phyloP scores from a whole-genome alignment of 2,113 vertebrate genomes.

The Monopterus albus region DNA sequence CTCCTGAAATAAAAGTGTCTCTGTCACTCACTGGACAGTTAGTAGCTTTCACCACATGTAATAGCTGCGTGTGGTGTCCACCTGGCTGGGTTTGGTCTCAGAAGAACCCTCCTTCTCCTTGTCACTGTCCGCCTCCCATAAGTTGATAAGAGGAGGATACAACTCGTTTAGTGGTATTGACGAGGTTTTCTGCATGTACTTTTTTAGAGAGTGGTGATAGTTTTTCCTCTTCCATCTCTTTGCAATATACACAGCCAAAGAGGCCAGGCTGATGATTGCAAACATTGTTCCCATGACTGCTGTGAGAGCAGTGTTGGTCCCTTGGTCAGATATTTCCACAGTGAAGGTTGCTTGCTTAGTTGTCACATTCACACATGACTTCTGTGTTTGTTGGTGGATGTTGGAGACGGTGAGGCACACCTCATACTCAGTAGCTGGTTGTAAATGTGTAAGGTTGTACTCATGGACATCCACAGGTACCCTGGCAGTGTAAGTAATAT shows the following conservation, averaged over 20 bases:
- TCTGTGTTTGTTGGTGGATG: constrained; percentile 92
- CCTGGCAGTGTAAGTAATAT: constrained; percentile 95
- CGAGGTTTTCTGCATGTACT: constrained; percentile 99
- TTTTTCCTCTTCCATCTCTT: constrained; percentile 97
- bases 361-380: constrained; percentile 95
- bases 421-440: constrained; percentile 95
- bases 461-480: constrained; percentile 97
- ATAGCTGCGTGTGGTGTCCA: constrained; percentile 98
- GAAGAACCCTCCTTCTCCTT: constrained; percentile 93
- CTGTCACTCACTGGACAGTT: constrained; percentile 42
- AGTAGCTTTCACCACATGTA: constrained; percentile 95
- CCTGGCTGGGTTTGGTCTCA: constrained; percentile 92
- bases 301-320: constrained; percentile 91
- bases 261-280: constrained; percentile 90
- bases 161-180: constrained; percentile 97
- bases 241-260: constrained; percentile 87
- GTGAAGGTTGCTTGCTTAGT: constrained; percentile 91
- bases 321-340: constrained; percentile 89
- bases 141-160: constrained; percentile 97
- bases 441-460: constrained; percentile 96
- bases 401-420: constrained; percentile 95
- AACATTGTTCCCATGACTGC: constrained; percentile 95
- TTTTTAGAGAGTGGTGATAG: constrained; percentile 97
- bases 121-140: constrained; percentile 97
- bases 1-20: constrained; percentile 62